A percentile compares a stretch with the other conserved stretches of the same genome.
These are phyloP conservation scores for Raphicerus campestris DNA, from an alignment of 2,113 vertebrate genomes.

Conservation along the genomic window DNA sequence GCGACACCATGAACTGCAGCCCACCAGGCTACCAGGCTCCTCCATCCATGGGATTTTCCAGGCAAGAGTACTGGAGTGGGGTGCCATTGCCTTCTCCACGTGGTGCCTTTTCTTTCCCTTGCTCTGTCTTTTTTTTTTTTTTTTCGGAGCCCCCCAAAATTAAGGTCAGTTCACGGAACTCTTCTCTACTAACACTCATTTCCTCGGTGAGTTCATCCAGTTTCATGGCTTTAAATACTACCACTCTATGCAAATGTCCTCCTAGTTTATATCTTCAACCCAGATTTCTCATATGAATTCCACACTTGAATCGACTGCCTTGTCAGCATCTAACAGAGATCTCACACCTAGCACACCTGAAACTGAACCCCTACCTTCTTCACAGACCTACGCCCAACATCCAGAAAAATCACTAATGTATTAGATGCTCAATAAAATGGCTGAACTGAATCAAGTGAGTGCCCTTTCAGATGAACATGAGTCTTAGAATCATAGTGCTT, in stretches of 20 bases:
- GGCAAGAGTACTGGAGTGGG: no score
- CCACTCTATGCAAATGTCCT: not conserved
- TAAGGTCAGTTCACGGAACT: not conserved
- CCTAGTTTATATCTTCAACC: not conserved
- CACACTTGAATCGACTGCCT: not conserved
- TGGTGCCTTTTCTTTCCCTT: not conserved
- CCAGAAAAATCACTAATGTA: not conserved
- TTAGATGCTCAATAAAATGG: not conserved
- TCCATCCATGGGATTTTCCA: no score
- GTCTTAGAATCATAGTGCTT: not conserved
- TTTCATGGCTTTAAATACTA: not conserved
- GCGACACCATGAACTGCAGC: no score
- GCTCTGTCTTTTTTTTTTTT: not conserved
- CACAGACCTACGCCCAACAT: not conserved
- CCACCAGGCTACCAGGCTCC: no score
- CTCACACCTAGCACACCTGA: not conserved
- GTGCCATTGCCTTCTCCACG: accelerated
- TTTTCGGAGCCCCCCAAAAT: not conserved
- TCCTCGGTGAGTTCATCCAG: not conserved
- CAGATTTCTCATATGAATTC: not conserved
- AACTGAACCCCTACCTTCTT: not conserved
- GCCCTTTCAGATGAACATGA: not conserved
- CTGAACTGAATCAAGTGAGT: not conserved
- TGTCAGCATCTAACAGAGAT: not conserved
- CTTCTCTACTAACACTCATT: not conserved